Conservation (phyloP, 2,797 vertebrate species). For the Anolis apletophallus region DNA sequence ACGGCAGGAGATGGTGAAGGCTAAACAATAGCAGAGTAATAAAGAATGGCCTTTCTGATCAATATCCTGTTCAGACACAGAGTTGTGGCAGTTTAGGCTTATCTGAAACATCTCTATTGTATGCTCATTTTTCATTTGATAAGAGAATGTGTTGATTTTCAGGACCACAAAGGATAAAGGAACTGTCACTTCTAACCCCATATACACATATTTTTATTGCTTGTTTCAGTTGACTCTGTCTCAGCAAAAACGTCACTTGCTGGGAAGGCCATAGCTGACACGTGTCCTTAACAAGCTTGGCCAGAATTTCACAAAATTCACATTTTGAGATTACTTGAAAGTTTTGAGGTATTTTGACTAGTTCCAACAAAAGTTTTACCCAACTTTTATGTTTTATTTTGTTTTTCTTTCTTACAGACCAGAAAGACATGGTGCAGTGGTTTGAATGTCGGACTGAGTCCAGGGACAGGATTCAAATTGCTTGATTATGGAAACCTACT, state of each 20-base stretch:
- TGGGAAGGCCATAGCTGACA: not conserved
- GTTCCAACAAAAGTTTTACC: not conserved
- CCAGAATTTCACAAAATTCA: not conserved
- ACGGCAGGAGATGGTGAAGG: slow-evolving; percentile 46
- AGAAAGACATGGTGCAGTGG: not conserved
- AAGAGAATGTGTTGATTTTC: slow-evolving; percentile 55
- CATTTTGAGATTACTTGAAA: not conserved
- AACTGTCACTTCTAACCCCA: slow-evolving; percentile 36
- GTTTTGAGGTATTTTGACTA: not conserved
- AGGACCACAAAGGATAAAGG: slow-evolving; percentile 54
- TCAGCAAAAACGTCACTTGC: not conserved
- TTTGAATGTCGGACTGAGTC: too few species aligned
- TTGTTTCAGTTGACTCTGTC: slow-evolving; percentile 34
- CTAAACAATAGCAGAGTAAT: slow-evolving; percentile 72
- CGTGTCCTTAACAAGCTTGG: not conserved
- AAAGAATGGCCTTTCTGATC: slow-evolving; percentile 70
- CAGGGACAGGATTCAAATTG: too few species aligned
- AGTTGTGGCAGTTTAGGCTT: slow-evolving; percentile 66
- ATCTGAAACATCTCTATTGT: slow-evolving; percentile 70
- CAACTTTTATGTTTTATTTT: not conserved
- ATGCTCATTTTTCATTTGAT: slow-evolving; percentile 57
- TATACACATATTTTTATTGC: slow-evolving; percentile 10
- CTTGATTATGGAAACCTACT: too few species aligned
- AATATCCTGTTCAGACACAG: slow-evolving; percentile 77
- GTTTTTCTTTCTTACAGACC: not conserved